These are phyloP conservation scores for Aphidius colemani DNA, from an alignment of 2,888 invertebrate species.

Conservation along the genomic window DNA sequence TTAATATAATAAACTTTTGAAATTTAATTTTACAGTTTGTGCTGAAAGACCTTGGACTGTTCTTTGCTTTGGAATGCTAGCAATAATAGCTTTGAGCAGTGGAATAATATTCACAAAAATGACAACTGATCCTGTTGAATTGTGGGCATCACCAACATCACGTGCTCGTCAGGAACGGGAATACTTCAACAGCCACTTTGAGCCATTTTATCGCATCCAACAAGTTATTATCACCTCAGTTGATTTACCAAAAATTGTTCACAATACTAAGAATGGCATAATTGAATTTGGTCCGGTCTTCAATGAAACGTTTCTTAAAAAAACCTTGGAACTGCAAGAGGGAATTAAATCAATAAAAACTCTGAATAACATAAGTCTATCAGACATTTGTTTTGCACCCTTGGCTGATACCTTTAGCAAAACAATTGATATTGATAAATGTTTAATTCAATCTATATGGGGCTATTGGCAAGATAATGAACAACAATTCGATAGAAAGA, in stretches of 20 bases:
- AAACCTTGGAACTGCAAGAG: constrained; percentile 75
- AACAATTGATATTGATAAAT: constrained; percentile 68
- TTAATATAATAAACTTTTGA: not conserved
- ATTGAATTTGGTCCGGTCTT: constrained; percentile 85
- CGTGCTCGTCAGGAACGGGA: constrained; percentile 85
- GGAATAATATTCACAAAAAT: constrained; percentile 78
- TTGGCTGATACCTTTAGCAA: constrained; percentile 70
- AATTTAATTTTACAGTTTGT: constrained; percentile 63
- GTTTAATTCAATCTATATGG: constrained; percentile 87
- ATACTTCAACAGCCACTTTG: constrained; percentile 91
- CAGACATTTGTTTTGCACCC: constrained; percentile 92
- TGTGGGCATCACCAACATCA: constrained; percentile 93
- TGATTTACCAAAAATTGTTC: constrained; percentile 68
- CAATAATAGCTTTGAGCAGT: constrained; percentile 72
- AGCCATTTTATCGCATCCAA: constrained; percentile 91
- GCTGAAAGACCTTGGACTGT: constrained; percentile 80
- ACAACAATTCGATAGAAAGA: too few relatives aligned
- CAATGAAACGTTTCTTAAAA: constrained; percentile 75
- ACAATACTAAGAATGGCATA: constrained; percentile 70
- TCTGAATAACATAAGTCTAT: constrained; percentile 61
- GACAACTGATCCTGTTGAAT: constrained; percentile 92
- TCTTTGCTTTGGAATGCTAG: constrained; percentile 69
- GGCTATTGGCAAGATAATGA: constrained; percentile 81
- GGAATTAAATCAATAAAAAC: constrained; percentile 65
- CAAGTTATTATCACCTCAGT: constrained; percentile 85